Evolutionary conservation across 2,888 invertebrate species (phyloP).

Genomic region (Pollenia labialis): DNA sequence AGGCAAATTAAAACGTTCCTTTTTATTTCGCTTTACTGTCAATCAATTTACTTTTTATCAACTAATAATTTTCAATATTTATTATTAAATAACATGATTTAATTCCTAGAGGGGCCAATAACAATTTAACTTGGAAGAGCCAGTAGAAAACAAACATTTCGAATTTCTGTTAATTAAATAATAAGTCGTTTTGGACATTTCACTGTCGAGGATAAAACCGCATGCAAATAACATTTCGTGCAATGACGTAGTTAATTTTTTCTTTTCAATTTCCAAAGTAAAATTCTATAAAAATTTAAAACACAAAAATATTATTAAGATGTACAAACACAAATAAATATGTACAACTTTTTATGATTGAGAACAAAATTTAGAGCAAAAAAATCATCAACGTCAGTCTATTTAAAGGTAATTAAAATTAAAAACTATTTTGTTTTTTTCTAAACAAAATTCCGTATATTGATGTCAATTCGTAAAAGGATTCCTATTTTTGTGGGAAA

Average conservation of each 20-base stretch:
- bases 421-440: background rate
- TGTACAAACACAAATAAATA: background rate
- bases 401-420: slow-evolving; percentile 15
- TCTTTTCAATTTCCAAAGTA: background rate
- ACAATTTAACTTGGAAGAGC: background rate
- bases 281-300: background rate
- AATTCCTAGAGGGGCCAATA: background rate
- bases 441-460: background rate
- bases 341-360: slow-evolving; percentile 1
- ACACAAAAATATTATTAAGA: slow-evolving; percentile 4
- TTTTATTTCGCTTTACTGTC: no score
- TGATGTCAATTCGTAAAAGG: slow-evolving; percentile 8
- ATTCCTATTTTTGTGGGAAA: no score
- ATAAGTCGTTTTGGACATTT: slow-evolving; percentile 2
- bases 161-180: slow-evolving; percentile 26
- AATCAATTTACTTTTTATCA: no score
- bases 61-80: background rate
- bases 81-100: background rate
- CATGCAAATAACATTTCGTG: slow-evolving; percentile 34
- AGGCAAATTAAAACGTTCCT: no score
- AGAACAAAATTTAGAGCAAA: background rate
- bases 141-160: background rate
- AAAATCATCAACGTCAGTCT: background rate
- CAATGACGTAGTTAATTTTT: slow-evolving; percentile 12
- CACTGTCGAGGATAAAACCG: background rate